Percentiles rank a stretch among this genome's conserved stretches.
phyloP scores from a whole-genome alignment of 1,140 invertebrate genomes.

The Reticulitermes speratus region DNA sequence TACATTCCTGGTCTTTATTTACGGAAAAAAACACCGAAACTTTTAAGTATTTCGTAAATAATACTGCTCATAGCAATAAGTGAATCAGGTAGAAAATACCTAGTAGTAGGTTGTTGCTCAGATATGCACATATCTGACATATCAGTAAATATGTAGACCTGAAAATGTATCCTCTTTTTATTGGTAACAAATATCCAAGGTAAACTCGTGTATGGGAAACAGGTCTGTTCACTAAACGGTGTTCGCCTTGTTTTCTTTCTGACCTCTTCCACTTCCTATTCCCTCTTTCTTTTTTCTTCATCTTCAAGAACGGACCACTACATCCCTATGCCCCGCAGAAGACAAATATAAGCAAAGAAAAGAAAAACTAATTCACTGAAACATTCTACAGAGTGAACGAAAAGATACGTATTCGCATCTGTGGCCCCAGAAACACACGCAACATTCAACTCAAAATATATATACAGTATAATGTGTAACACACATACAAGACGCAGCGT shows the following conservation, averaged over 20 bases:
- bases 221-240: background rate
- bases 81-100: background rate
- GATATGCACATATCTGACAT: background rate
- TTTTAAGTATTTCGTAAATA: background rate
- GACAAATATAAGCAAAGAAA: background rate
- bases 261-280: background rate
- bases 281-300: background rate
- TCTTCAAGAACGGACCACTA: no score
- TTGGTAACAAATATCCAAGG: background rate
- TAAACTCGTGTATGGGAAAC: background rate
- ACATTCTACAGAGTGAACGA: background rate
- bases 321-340: background rate
- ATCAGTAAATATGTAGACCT: background rate
- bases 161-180: background rate
- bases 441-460: background rate
- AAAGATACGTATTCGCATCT: background rate
- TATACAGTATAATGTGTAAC: background rate
- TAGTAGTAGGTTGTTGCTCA: background rate
- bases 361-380: background rate
- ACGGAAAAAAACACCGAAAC: background rate
- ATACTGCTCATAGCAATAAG: background rate
- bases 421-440: conserved; percentile 1
- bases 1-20: no score
- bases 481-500: background rate
- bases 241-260: no score